phyloP scores from a whole-genome alignment of 2,888 invertebrate genomes.

The Bruchidius siliquastri region DNA sequence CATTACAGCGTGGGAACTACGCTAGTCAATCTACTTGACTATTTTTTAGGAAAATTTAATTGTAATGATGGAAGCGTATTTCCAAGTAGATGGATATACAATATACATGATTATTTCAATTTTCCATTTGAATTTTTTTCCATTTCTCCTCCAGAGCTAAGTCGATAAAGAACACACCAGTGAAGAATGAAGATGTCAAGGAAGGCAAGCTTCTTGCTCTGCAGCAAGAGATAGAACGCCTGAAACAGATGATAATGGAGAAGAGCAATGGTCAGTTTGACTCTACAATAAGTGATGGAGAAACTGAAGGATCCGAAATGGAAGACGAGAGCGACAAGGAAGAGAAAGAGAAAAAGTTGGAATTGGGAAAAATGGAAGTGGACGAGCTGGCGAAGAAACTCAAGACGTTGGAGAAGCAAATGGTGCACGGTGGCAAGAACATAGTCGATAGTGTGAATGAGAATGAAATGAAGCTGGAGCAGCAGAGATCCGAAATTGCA shows the following conservation, averaged over 20 bases:
- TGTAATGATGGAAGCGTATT: no score
- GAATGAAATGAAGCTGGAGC: slow-evolving; percentile 85
- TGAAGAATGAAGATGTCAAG: slow-evolving; percentile 98
- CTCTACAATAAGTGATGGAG: slow-evolving; percentile 32
- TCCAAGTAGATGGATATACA: no score
- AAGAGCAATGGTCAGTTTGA: slow-evolving; percentile 36
- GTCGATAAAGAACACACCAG: slow-evolving; percentile 97
- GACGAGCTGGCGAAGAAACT: slow-evolving; percentile 76
- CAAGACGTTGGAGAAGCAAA: slow-evolving; percentile 83
- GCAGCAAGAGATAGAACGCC: slow-evolving; percentile 85
- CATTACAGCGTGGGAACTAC: no score
- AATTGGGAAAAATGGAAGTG: slow-evolving; percentile 58
- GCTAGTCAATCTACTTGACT: no score
- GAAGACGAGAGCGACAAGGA: slow-evolving; percentile 45
- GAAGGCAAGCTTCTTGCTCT: slow-evolving; percentile 91
- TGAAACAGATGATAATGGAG: slow-evolving; percentile 39
- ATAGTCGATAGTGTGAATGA: slow-evolving; percentile 94
- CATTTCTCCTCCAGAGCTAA: slow-evolving; percentile 84
- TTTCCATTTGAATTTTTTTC: slow-evolving; percentile 49
- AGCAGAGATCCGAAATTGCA: slow-evolving; percentile 79
- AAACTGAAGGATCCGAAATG: slow-evolving; percentile 31
- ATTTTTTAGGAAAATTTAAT: no score
- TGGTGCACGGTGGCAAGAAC: slow-evolving; percentile 91
- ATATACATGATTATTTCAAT: not conserved
- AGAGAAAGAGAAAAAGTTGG: slow-evolving; percentile 45